These are phyloP conservation scores for Leptopilina clavipes DNA, from an alignment of 1,140 invertebrate genomes.

Conservation along the genomic window DNA sequence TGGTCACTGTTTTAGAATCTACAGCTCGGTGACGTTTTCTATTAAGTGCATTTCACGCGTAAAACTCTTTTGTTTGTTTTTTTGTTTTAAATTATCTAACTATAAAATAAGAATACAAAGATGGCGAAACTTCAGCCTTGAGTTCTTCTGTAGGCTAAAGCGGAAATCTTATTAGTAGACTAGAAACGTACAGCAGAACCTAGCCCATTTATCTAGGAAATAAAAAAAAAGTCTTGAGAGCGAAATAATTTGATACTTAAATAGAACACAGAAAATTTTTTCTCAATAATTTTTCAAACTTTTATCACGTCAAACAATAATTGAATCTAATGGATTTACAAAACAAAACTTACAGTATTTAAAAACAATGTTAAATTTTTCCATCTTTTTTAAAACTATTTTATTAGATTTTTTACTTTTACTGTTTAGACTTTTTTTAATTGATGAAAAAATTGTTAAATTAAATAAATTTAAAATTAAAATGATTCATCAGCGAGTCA, in stretches of 20 bases:
- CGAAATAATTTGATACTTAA: conserved; percentile 1
- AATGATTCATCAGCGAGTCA: no score
- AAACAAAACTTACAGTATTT: conserved; percentile 2
- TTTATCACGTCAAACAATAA: neutral
- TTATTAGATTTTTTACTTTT: no score
- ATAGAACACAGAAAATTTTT: neutral
- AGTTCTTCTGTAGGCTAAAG: conserved; percentile 29
- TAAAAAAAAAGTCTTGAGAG: conserved; percentile 17
- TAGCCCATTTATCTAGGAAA: conserved; percentile 24
- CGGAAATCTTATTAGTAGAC: conserved; percentile 20
- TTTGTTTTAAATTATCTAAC: conserved; percentile 30
- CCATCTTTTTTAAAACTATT: no score
- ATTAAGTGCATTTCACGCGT: conserved; percentile 37
- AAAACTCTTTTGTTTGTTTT: neutral
- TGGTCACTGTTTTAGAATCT: conserved; percentile 20
- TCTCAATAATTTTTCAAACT: neutral
- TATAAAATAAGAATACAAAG: conserved; percentile 33
- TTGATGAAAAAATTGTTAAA: no score
- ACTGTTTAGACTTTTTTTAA: no score
- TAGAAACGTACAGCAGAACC: conserved; percentile 30
- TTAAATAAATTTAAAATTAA: no score
- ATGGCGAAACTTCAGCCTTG: conserved; percentile 31
- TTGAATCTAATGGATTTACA: neutral
- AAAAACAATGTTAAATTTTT: no score
- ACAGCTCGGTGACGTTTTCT: conserved; percentile 35